phyloP scores from a whole-genome alignment of 2,113 vertebrate genomes.

The Ptilonorhynchus violaceus region DNA sequence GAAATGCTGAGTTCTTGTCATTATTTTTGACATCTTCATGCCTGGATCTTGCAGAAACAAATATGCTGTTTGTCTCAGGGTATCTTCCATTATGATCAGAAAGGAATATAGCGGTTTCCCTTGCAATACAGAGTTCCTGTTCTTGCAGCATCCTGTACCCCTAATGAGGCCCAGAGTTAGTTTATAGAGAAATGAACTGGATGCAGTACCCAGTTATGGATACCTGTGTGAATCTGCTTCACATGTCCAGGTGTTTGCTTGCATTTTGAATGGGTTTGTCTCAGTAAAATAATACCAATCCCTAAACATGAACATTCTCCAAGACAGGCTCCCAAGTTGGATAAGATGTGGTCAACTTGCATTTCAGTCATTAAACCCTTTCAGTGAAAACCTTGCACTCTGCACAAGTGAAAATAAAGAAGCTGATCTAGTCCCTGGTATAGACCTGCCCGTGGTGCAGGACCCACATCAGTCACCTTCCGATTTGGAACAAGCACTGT shows the following conservation, averaged over 20 bases:
- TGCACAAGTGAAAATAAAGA: neutral
- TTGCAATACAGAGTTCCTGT: neutral
- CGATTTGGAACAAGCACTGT: conserved; percentile 5
- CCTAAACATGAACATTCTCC: neutral
- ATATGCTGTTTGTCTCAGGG: neutral
- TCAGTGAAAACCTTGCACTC: neutral
- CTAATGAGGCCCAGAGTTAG: neutral
- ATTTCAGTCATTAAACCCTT: neutral
- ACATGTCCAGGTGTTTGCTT: neutral
- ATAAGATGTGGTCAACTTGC: neutral
- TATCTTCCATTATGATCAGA: neutral
- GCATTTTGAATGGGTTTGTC: neutral
- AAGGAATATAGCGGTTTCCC: neutral
- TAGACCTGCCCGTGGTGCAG: neutral
- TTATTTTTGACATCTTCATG: neutral
- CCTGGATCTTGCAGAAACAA: neutral
- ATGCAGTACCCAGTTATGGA: neutral
- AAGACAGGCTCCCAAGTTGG: neutral
- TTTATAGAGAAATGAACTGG: neutral
- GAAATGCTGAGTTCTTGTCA: neutral
- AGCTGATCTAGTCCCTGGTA: neutral
- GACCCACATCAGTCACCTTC: conserved; percentile 6
- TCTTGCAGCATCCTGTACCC: neutral
- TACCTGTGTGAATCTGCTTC: neutral
- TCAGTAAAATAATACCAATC: neutral